phyloP scores from a whole-genome alignment of 2,888 invertebrate species.

The Operophtera brumata region DNA sequence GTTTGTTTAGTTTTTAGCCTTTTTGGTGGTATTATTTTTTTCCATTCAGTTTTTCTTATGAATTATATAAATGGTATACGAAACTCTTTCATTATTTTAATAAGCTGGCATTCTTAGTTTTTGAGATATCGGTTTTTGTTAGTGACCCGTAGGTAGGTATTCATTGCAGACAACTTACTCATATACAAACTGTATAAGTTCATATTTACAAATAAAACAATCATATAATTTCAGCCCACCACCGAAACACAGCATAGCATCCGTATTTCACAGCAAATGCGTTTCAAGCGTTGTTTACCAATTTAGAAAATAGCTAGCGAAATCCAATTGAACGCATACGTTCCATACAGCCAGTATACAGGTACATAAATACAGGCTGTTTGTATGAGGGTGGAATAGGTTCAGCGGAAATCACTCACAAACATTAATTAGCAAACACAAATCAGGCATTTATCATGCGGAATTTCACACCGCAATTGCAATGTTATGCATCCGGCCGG shows the following conservation, averaged over 20 bases:
- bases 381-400: slow-evolving; percentile 1
- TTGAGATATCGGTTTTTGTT: too few species aligned
- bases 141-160: too few species aligned
- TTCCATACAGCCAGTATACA: neutral
- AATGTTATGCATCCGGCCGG: slow-evolving; percentile 48
- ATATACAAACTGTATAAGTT: too few species aligned
- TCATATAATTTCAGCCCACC: neutral
- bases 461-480: slow-evolving; percentile 54
- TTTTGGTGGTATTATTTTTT: too few species aligned
- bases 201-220: too few species aligned
- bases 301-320: slow-evolving; percentile 6
- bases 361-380: neutral
- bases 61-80: too few species aligned
- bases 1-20: too few species aligned
- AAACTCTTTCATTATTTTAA: too few species aligned
- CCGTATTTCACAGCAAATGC: neutral
- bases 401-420: slow-evolving; percentile 41
- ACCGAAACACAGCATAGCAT: neutral
- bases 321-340: neutral
- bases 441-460: slow-evolving; percentile 60
- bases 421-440: slow-evolving; percentile 56
- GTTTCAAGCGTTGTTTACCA: slow-evolving; percentile 1
- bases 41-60: too few species aligned
- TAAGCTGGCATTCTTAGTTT: too few species aligned
- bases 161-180: too few species aligned